Evolutionary conservation across 1,140 invertebrate species (phyloP).

Genomic region (Lasioglossum albipes): DNA sequence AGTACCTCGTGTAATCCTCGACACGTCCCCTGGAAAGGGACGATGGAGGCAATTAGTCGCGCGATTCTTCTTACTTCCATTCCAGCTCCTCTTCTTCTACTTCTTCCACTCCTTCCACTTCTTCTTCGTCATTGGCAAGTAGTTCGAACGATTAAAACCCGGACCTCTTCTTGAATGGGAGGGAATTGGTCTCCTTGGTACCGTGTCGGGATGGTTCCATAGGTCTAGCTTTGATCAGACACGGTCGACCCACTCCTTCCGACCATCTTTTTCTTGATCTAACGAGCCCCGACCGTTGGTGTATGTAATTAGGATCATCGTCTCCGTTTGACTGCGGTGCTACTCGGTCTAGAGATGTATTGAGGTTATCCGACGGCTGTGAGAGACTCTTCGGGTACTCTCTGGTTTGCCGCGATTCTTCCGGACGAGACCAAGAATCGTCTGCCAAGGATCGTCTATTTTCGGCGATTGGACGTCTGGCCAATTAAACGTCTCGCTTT

Average conservation of each 20-base stretch:
- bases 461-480: too few relatives aligned
- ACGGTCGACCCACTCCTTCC: background rate
- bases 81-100: too few relatives aligned
- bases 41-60: conserved; percentile 49
- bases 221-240: background rate
- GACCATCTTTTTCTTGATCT: background rate
- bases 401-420: too few relatives aligned
- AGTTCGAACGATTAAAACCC: conserved; percentile 26
- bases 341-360: background rate
- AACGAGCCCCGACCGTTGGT: background rate
- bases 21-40: conserved; percentile 52
- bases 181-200: background rate
- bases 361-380: too few relatives aligned
- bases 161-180: background rate
- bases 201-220: background rate
- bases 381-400: background rate
- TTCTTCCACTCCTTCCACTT: too few relatives aligned
- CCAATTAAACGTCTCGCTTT: too few relatives aligned
- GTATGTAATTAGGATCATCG: conserved; percentile 7
- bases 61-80: background rate
- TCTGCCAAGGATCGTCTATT: too few relatives aligned
- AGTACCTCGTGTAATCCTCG: conserved; percentile 57
- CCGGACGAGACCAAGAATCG: too few relatives aligned
- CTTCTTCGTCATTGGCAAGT: background rate
- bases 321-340: background rate